Percentiles rank a stretch among this genome's conserved stretches.
Evolutionary conservation across 2,113 vertebrate genomes (phyloP).

Genomic region (Parus major): DNA sequence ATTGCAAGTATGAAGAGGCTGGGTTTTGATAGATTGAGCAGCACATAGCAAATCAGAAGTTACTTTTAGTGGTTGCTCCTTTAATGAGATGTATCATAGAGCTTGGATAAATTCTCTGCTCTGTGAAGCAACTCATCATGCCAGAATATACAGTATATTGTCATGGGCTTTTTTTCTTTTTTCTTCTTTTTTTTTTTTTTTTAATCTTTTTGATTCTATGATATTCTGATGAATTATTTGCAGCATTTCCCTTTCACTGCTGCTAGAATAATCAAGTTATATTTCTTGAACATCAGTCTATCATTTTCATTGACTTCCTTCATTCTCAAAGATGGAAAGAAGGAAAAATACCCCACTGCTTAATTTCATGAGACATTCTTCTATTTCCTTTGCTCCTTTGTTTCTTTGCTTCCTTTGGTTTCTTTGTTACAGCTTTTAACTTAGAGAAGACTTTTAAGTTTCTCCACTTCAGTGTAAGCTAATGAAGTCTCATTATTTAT

Average conservation of each 20-base stretch:
- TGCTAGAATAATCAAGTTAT: conserved; percentile 68
- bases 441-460: conserved; percentile 56
- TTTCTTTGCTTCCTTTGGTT: conserved; percentile 49
- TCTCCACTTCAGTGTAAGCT: conserved; percentile 48
- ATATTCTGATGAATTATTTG: conserved; percentile 73
- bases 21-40: conserved; percentile 60
- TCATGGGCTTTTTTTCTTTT: conserved; percentile 54
- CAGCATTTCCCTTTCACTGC: conserved; percentile 59
- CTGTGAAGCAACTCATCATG: conserved; percentile 59
- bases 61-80: conserved; percentile 67
- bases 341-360: neutral
- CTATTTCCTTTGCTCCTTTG: conserved; percentile 50
- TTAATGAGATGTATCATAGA: conserved; percentile 69
- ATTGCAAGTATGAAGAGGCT: conserved; percentile 12
- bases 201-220: conserved; percentile 30
- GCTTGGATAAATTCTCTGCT: conserved; percentile 68
- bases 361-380: conserved; percentile 62
- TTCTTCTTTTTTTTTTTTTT: neutral
- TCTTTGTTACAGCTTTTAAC: conserved; percentile 65
- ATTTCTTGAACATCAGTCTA: conserved; percentile 64
- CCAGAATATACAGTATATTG: conserved; percentile 68
- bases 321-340: conserved; percentile 20
- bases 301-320: conserved; percentile 55
- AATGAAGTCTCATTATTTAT: conserved; percentile 64
- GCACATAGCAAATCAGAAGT: conserved; percentile 60